Conservation (phyloP, 2,113 vertebrate species). For the Fulmarus glacialis region DNA sequence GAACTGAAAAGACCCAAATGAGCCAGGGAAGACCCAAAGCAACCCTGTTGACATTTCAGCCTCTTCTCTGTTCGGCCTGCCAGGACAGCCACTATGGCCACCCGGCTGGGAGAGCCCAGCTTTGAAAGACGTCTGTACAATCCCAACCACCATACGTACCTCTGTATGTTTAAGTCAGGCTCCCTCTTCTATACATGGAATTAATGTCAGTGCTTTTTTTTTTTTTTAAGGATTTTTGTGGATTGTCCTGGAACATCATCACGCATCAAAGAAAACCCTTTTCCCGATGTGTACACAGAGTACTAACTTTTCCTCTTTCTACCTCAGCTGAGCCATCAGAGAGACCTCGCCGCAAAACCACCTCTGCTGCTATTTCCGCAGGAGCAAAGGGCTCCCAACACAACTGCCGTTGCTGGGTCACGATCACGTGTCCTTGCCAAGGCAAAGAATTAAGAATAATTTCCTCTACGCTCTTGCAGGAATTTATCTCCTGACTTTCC, state of each 20-base stretch:
- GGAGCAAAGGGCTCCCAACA: not conserved
- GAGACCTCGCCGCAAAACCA: not conserved
- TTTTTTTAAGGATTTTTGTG: not conserved
- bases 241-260: not conserved
- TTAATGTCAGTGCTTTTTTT: not conserved
- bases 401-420: rapidly evolving
- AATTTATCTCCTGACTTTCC: not conserved
- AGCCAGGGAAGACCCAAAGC: not conserved
- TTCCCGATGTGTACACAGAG: not conserved
- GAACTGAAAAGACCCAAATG: not conserved
- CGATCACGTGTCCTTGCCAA: rapidly evolving
- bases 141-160: rapidly evolving
- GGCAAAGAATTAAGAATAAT: not conserved
- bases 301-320: not conserved
- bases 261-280: not conserved
- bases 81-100: not conserved
- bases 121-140: not conserved
- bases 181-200: not conserved
- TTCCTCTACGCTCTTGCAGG: not conserved
- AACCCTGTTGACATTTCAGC: not conserved
- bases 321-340: not conserved
- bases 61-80: not conserved
- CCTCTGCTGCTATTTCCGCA: not conserved
- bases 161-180: not conserved
- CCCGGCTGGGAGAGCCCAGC: not conserved